phyloP scores from a whole-genome alignment of 2,113 vertebrate genomes.

The Macquaria ambigua region DNA sequence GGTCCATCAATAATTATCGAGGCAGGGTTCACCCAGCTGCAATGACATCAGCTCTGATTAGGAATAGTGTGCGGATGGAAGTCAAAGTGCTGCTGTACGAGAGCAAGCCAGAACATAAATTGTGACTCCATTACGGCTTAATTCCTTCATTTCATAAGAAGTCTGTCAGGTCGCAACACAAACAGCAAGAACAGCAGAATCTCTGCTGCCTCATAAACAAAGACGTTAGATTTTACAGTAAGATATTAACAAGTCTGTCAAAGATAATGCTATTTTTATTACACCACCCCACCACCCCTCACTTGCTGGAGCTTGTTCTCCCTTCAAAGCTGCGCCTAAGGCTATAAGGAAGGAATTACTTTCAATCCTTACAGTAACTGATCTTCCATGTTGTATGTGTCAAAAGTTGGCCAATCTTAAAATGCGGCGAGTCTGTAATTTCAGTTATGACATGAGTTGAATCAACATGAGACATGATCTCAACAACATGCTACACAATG shows the following conservation, averaged over 20 bases:
- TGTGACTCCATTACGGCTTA: constrained; percentile 12
- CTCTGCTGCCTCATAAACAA: background rate
- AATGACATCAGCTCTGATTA: constrained; percentile 65
- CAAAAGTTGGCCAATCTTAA: background rate
- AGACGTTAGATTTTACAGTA: background rate
- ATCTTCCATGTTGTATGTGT: background rate
- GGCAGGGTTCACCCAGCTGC: constrained; percentile 39
- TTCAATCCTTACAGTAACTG: background rate
- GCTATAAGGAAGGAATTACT: background rate
- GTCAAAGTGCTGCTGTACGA: constrained; percentile 29
- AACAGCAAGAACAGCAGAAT: background rate
- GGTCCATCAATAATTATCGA: constrained; percentile 70
- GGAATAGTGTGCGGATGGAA: constrained; percentile 29
- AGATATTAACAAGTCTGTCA: constrained; percentile 18
- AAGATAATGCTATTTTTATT: background rate
- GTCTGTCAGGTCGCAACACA: background rate
- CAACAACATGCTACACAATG: background rate
- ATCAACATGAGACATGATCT: background rate
- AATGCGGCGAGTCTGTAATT: background rate
- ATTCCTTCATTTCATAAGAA: constrained; percentile 28
- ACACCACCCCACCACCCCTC: too few species aligned
- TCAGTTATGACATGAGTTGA: background rate
- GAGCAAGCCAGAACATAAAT: constrained; percentile 12
- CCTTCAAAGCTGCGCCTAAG: background rate
- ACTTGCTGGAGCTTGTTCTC: background rate